phyloP scores from a whole-genome alignment of 2,797 vertebrate species.

The Masticophis lateralis region DNA sequence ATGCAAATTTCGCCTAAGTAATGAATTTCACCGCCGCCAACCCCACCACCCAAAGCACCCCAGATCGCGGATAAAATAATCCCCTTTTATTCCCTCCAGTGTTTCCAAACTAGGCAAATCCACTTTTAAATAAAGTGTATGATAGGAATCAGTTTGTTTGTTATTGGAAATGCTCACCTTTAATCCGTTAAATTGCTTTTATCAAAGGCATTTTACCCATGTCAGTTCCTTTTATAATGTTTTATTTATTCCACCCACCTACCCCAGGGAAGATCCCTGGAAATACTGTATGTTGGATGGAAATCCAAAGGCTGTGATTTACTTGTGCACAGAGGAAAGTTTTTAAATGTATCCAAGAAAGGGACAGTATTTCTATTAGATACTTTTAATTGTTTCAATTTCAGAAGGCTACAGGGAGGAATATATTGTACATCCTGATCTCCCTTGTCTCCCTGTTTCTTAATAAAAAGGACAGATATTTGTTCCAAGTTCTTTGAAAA shows the following conservation, averaged over 20 bases:
- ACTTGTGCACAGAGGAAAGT: neutral
- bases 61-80: fast-evolving
- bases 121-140: neutral
- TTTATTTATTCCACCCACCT: neutral
- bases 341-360: neutral
- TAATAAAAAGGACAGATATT: neutral
- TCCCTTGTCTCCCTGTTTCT: neutral
- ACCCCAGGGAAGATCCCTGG: neutral
- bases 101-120: neutral
- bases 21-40: fast-evolving
- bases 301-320: neutral
- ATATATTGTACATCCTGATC: neutral
- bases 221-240: neutral
- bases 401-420: neutral
- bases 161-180: neutral
- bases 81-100: neutral
- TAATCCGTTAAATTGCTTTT: neutral
- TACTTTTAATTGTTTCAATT: neutral
- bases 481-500: neutral
- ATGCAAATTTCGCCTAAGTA: fast-evolving
- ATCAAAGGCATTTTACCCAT: neutral
- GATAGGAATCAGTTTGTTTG: neutral
- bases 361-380: neutral
- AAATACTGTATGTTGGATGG: neutral
- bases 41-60: fast-evolving